phyloP scores from a whole-genome alignment of 1,140 invertebrate genomes.

The Drosophila nigromelanica region DNA sequence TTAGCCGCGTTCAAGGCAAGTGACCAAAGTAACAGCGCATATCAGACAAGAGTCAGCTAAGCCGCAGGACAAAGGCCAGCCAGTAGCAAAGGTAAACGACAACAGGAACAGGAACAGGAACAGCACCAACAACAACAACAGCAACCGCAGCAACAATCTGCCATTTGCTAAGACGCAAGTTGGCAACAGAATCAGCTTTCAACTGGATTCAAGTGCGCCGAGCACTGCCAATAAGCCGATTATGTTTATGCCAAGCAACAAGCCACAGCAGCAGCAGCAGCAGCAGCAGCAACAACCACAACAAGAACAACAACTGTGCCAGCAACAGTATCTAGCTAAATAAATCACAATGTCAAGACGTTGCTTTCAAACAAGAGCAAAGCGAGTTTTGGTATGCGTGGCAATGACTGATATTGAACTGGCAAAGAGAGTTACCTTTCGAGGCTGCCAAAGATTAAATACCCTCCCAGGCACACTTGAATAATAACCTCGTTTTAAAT shows the following conservation, averaged over 20 bases:
- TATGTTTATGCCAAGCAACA: slow-evolving; percentile 68
- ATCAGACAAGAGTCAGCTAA: slow-evolving; percentile 11
- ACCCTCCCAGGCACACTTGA: too few relatives aligned
- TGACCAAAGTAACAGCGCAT: slow-evolving; percentile 9
- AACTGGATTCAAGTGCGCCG: slow-evolving; percentile 23
- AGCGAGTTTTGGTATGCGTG: background rate
- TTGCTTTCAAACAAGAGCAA: slow-evolving; percentile 46
- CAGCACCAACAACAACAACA: background rate
- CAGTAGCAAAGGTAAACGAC: slow-evolving; percentile 20
- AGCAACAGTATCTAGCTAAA: slow-evolving; percentile 48
- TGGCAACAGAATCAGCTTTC: slow-evolving; percentile 34
- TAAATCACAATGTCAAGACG: slow-evolving; percentile 77
- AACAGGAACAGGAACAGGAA: slow-evolving; percentile 9
- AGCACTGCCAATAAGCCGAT: slow-evolving; percentile 52
- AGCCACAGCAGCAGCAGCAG: slow-evolving; percentile 29
- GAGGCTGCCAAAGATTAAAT: too few relatives aligned
- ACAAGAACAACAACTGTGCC: slow-evolving; percentile 15
- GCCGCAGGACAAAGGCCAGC: slow-evolving; percentile 31
- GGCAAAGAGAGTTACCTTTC: too few relatives aligned
- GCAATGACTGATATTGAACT: too few relatives aligned
- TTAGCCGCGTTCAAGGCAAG: background rate
- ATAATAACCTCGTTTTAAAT: too few relatives aligned
- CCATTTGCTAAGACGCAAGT: slow-evolving; percentile 15
- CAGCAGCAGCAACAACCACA: slow-evolving; percentile 33
- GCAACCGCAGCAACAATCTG: slow-evolving; percentile 11